phyloP scores from a whole-genome alignment of 2,797 vertebrate species.

The Anabacerthia variegaticeps region DNA sequence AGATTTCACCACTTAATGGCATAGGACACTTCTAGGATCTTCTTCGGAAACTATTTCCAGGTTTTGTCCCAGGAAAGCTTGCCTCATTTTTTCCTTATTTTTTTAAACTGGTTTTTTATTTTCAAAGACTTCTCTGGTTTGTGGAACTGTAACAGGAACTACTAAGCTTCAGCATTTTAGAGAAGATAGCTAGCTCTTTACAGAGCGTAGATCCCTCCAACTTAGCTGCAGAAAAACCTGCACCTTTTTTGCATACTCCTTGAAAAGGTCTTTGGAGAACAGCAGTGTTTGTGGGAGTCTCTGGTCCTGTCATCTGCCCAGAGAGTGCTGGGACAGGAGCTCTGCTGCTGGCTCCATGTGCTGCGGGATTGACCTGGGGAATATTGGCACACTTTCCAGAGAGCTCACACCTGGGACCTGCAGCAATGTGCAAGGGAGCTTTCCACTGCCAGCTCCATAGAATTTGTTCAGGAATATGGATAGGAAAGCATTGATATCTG shows the following conservation, averaged over 20 bases:
- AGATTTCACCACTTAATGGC: background rate
- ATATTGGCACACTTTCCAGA: background rate
- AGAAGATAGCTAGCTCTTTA: background rate
- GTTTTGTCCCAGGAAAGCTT: background rate
- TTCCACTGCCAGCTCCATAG: background rate
- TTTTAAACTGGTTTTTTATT: background rate
- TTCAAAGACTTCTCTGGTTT: background rate
- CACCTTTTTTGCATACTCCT: background rate
- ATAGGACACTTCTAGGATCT: background rate
- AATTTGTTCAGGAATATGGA: background rate
- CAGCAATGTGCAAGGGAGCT: background rate
- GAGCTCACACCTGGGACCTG: background rate
- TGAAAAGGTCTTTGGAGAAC: background rate
- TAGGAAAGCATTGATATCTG: background rate
- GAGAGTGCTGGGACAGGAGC: background rate
- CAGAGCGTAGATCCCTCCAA: background rate
- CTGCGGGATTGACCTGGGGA: background rate
- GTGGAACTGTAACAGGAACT: background rate
- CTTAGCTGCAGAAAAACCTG: background rate
- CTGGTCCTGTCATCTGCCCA: background rate
- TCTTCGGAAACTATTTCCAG: background rate
- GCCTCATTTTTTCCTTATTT: background rate
- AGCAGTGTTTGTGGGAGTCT: background rate
- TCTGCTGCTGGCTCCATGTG: background rate
- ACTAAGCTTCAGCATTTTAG: background rate